Evolutionary conservation across 2,888 invertebrate species (phyloP), one percentile per base, ranked within the genome.

Genomic region (Zeuzera pyrina): DNA sequence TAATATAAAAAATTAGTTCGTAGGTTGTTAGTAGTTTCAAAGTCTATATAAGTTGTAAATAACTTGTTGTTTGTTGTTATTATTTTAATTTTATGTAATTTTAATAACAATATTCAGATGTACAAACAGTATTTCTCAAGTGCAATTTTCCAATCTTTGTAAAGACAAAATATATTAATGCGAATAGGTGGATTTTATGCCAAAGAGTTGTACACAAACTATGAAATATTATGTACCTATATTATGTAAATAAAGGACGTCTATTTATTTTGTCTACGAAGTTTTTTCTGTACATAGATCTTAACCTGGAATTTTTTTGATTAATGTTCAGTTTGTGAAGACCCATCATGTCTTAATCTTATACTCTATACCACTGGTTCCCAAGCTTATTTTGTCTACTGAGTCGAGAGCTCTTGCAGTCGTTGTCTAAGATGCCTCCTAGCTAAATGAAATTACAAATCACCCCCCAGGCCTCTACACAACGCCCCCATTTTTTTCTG

Each of bases 171-270:
- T 50, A 51, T 42, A 37, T 10, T 43, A 34, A 40, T 41, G 49
- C 47, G 54, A 59, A 67, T 68, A 71, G 60, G 69, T 77, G 76
- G 76, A 59, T 66, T n/a, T 61, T 62, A 77, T 73, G 64, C 79
- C 78, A 79, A 79, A 78, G 79, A 78, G 59, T 57, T 76, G 71
- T 73, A 70, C 71, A 71, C 71, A 70, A 65, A 49, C 33, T 46
- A 42, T 64, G 56, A 45, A 55, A 53, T 58, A 61, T 53, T 65
- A 63, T 76, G 68, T 76, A 73, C 8, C 13, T 19, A 19, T 19
- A 6, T 30, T 12, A 30, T 13, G 16, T 10, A 11, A 73, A 74
- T 76, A 73, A 68, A 69, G 45, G 31, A n/a, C n/a, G n/a, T n/a
- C 43, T 65, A 67, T 65, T 67, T 70, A 68, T 66, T 67, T 60